These are phyloP conservation scores for Chironomus tentans DNA, from an alignment of 2,888 invertebrate genomes.

Conservation along the genomic window DNA sequence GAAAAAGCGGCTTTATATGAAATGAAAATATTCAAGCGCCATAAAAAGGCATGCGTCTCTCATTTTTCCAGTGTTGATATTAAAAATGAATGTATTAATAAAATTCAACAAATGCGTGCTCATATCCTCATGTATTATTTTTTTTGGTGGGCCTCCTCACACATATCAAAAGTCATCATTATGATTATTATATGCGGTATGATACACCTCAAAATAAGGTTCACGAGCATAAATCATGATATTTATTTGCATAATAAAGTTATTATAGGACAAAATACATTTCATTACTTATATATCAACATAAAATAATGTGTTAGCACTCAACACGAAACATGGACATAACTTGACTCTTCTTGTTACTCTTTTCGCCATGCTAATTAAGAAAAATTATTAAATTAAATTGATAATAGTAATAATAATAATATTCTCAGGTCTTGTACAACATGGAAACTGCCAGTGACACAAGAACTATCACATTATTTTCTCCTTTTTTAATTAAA, in stretches of 20 bases:
- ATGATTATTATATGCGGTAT: neutral
- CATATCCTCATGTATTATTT: neutral
- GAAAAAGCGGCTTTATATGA: neutral
- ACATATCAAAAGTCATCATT: too few species aligned
- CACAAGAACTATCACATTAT: too few species aligned
- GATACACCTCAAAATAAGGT: conserved; percentile 23
- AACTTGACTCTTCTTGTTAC: neutral
- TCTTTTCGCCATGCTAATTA: neutral
- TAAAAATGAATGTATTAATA: neutral
- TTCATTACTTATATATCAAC: neutral
- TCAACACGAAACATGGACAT: neutral
- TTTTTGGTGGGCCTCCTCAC: neutral
- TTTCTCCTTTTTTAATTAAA: too few species aligned
- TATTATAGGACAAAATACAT: conserved; percentile 21
- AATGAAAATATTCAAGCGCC: neutral
- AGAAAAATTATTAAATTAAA: neutral
- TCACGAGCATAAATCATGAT: conserved; percentile 20
- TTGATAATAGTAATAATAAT: too few species aligned
- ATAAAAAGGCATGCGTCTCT: neutral
- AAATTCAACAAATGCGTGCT: conserved; percentile 21
- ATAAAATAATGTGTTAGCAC: neutral
- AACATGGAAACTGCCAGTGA: too few species aligned
- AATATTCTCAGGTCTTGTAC: too few species aligned
- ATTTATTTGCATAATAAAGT: conserved; percentile 26
- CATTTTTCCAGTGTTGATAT: neutral